These are phyloP conservation scores for Nettapus auritus DNA, from an alignment of 2,113 vertebrate genomes.

Conservation along the genomic window DNA sequence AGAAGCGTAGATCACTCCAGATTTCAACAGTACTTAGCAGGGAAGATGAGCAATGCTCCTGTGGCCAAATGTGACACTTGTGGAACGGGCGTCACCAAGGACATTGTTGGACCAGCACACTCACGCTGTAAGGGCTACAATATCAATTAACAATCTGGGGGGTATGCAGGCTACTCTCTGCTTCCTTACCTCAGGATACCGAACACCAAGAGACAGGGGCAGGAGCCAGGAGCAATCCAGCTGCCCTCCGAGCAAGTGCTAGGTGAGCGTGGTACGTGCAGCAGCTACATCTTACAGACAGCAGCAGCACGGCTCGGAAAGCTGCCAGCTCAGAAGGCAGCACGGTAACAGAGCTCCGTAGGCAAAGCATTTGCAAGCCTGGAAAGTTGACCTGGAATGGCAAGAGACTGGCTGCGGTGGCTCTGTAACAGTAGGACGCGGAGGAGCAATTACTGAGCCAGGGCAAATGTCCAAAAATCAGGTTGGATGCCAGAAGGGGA, in stretches of 20 bases:
- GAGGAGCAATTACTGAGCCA: slow-evolving; percentile 6
- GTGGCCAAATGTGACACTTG: slow-evolving; percentile 19
- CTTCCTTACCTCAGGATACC: neutral
- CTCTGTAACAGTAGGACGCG: neutral
- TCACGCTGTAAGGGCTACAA: neutral
- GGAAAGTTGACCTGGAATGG: neutral
- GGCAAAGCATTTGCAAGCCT: neutral
- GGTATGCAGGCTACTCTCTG: fast-evolving
- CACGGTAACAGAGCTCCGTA: neutral
- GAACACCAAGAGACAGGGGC: neutral
- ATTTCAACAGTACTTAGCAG: slow-evolving; percentile 55
- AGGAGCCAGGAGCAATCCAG: neutral
- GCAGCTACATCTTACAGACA: neutral
- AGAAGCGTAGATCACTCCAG: slow-evolving; percentile 38
- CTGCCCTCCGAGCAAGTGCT: neutral
- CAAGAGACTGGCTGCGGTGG: fast-evolving
- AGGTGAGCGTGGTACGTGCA: fast-evolving
- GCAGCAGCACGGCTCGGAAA: neutral
- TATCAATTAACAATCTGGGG: neutral
- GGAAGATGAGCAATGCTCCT: slow-evolving; percentile 16
- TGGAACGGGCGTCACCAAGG: neutral
- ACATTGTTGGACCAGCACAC: neutral
- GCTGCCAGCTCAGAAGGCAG: neutral
- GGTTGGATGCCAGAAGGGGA: slow-evolving; percentile 23
- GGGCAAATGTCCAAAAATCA: slow-evolving; percentile 34